Conservation (phyloP, 2,888 invertebrate species). For the Trachelus iudaicus region DNA sequence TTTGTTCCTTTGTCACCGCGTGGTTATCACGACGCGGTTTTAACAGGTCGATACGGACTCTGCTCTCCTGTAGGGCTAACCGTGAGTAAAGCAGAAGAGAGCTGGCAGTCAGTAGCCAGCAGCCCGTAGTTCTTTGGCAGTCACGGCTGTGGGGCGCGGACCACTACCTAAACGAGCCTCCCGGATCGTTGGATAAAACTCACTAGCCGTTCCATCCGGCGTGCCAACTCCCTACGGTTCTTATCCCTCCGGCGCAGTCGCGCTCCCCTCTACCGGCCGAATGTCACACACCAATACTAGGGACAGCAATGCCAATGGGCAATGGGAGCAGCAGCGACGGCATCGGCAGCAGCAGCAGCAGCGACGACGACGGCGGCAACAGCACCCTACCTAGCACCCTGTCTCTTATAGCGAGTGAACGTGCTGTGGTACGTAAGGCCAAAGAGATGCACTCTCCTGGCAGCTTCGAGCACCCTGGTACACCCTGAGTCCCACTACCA, state of each 20-base stretch:
- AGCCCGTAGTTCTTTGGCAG: constrained; percentile 34
- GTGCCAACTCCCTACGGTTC: constrained; percentile 18
- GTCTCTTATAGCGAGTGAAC: background rate
- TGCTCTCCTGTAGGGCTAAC: background rate
- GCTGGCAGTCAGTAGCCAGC: background rate
- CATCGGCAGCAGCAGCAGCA: background rate
- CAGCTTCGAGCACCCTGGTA: constrained; percentile 6
- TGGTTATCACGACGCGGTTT: background rate
- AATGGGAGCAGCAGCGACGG: constrained; percentile 7
- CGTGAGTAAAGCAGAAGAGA: background rate
- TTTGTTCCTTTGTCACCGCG: background rate
- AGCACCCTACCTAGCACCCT: background rate
- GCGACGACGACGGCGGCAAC: background rate
- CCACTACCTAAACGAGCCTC: constrained; percentile 63
- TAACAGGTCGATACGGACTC: background rate
- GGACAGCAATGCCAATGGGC: background rate
- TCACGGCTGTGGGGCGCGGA: constrained; percentile 62
- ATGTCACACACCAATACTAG: background rate
- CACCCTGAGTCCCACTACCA: constrained; percentile 1
- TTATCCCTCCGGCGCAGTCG: background rate
- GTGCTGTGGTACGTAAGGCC: background rate
- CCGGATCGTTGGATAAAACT: constrained; percentile 64
- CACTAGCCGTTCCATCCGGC: constrained; percentile 35
- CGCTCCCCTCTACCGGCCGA: constrained; percentile 4
- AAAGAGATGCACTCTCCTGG: background rate